Percentiles rank a stretch among this genome's conserved stretches.
These are phyloP conservation scores for Ciconia boyciana DNA, from an alignment of 2,113 vertebrate species.

Conservation along the genomic window DNA sequence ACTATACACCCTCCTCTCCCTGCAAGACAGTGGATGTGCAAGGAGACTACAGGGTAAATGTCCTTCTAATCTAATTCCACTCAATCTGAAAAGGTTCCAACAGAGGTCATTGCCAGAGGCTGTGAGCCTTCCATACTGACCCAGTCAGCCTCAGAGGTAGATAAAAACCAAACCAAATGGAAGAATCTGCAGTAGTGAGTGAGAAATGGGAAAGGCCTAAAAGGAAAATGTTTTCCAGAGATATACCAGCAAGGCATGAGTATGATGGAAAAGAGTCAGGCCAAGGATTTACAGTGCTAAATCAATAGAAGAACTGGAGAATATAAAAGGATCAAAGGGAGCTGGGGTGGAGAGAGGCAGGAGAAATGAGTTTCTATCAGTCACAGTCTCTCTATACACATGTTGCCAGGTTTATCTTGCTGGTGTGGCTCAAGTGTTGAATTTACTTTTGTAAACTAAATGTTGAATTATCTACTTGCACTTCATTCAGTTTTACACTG, in stretches of 20 bases:
- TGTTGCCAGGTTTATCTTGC: not conserved
- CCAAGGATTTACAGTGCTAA: not conserved
- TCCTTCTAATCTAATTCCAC: not conserved
- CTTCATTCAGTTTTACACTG: not conserved
- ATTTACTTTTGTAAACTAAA: not conserved
- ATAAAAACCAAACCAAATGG: not conserved
- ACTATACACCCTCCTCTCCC: fast-evolving
- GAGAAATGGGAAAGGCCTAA: not conserved
- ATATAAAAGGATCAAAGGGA: not conserved
- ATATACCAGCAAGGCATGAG: not conserved
- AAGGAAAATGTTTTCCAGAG: not conserved
- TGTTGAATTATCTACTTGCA: not conserved
- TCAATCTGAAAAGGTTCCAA: not conserved
- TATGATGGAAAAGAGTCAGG: not conserved
- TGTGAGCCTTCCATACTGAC: not conserved
- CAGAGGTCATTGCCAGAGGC: not conserved
- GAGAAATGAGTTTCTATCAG: not conserved
- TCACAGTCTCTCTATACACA: not conserved
- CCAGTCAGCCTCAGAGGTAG: not conserved
- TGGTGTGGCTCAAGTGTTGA: not conserved
- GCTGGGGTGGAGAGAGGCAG: not conserved
- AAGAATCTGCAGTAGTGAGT: not conserved
- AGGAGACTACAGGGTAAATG: not conserved
- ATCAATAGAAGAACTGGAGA: not conserved
- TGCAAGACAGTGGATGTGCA: not conserved